A percentile compares a stretch with the other conserved stretches of the same genome.
Conservation (phyloP, 2,888 invertebrate species). For the Caenorhabditis sulstoni region DNA sequence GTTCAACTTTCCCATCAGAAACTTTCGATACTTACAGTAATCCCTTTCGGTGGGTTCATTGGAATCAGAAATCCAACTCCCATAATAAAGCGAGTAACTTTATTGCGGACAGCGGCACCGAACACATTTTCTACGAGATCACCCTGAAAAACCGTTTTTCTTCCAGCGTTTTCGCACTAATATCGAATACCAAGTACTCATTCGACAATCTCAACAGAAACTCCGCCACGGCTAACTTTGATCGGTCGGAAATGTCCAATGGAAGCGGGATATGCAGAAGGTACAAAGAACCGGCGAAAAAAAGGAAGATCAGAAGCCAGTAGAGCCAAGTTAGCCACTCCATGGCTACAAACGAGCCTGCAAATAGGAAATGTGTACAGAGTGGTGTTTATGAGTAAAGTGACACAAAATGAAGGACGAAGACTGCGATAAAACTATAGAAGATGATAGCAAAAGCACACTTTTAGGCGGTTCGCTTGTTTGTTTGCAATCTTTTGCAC, state of each 20-base stretch:
- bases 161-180: too few relatives aligned
- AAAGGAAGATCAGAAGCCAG: slow-evolving; percentile 60
- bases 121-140: slow-evolving; percentile 71
- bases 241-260: slow-evolving; percentile 72
- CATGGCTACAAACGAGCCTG: slow-evolving; percentile 27
- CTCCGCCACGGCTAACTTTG: slow-evolving; percentile 74
- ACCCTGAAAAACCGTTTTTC: slow-evolving; percentile 62
- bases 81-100: slow-evolving; percentile 51
- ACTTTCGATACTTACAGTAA: slow-evolving; percentile 42
- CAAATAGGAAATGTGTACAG: neutral
- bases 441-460: neutral
- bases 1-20: neutral
- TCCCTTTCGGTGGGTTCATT: slow-evolving; percentile 65
- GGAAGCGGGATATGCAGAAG: slow-evolving; percentile 74
- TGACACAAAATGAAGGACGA: neutral
- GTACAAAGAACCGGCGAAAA: slow-evolving; percentile 59
- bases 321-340: slow-evolving; percentile 54
- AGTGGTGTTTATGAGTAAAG: neutral
- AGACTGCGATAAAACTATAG: neutral
- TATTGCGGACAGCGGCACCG: slow-evolving; percentile 71
- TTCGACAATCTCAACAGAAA: slow-evolving; percentile 73
- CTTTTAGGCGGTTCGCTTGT: neutral
- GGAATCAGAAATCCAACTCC: slow-evolving; percentile 42
- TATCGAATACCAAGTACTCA: slow-evolving; percentile 71
- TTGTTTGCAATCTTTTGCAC: neutral